A percentile compares a stretch with the other conserved stretches of the same genome.
phyloP scores from a whole-genome alignment of 2,888 invertebrate genomes.

The Torymus aiolomorphi region DNA sequence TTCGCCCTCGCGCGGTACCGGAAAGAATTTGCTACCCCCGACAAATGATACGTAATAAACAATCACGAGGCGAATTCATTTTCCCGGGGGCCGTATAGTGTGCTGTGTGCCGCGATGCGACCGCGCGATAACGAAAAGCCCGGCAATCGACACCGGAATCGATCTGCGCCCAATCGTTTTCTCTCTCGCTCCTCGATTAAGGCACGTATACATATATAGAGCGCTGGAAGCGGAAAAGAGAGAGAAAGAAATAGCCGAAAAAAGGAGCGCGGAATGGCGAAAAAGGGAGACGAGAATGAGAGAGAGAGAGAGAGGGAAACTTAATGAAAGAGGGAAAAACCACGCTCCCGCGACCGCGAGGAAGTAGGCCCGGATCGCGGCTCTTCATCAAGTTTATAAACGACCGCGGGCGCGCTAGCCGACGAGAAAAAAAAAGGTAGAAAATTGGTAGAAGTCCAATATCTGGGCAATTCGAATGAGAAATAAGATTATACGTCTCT shows the following conservation, averaged over 20 bases:
- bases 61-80: slow-evolving; percentile 51
- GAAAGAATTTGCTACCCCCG: slow-evolving; percentile 24
- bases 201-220: neutral
- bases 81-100: neutral
- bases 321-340: slow-evolving; percentile 30
- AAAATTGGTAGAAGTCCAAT: slow-evolving; percentile 46
- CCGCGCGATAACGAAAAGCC: slow-evolving; percentile 45
- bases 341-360: slow-evolving; percentile 25
- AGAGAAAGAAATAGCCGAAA: no score
- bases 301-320: neutral
- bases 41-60: slow-evolving; percentile 49
- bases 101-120: slow-evolving; percentile 22
- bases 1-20: neutral
- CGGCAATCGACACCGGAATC: slow-evolving; percentile 48
- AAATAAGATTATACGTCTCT: slow-evolving; percentile 58
- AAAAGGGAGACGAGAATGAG: neutral
- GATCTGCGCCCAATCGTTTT: slow-evolving; percentile 4
- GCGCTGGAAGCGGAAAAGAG: neutral
- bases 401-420: neutral
- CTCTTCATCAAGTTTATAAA: slow-evolving; percentile 45
- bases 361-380: slow-evolving; percentile 37
- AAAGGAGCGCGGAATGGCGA: no score
- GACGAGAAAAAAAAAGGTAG: neutral
- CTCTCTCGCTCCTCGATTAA: slow-evolving; percentile 20
- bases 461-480: slow-evolving; percentile 58